These are phyloP conservation scores for Caenorhabditis uteleia DNA, from an alignment of 2,888 invertebrate species.

Conservation along the genomic window DNA sequence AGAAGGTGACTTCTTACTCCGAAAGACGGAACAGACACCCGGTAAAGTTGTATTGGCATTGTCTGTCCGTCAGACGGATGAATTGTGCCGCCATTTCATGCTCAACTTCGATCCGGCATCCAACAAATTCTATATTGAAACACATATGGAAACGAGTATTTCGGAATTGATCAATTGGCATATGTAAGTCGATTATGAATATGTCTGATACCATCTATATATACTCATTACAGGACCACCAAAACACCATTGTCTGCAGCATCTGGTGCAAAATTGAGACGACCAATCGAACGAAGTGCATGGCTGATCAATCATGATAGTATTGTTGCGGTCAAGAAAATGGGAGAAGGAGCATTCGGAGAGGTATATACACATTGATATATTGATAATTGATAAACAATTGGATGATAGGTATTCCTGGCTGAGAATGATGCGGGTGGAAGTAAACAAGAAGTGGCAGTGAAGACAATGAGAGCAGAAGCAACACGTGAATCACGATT, in stretches of 20 bases:
- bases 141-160: constrained; percentile 48
- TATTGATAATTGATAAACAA: too few species aligned
- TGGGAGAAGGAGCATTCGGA: constrained; percentile 61
- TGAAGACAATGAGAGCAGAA: constrained; percentile 59
- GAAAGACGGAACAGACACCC: constrained; percentile 55
- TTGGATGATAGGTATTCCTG: too few species aligned
- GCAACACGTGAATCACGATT: constrained; percentile 53
- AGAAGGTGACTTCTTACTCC: constrained; percentile 58
- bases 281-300: constrained; percentile 50
- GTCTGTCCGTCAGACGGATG: constrained; percentile 40
- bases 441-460: constrained; percentile 56
- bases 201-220: too few species aligned
- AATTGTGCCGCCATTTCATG: constrained; percentile 53
- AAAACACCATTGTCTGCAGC: constrained; percentile 45
- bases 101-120: constrained; percentile 43
- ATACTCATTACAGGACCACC: constrained; percentile 40
- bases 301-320: constrained; percentile 62
- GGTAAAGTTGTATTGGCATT: constrained; percentile 55
- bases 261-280: constrained; percentile 39
- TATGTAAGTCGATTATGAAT: constrained; percentile 25
- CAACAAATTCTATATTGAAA: constrained; percentile 42
- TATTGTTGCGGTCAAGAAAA: constrained; percentile 49
- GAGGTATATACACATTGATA: too few species aligned
- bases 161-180: constrained; percentile 55
- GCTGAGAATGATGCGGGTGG: constrained; percentile 47